Conservation (phyloP, 1,140 invertebrate species). For the Elysia chlorotica region DNA sequence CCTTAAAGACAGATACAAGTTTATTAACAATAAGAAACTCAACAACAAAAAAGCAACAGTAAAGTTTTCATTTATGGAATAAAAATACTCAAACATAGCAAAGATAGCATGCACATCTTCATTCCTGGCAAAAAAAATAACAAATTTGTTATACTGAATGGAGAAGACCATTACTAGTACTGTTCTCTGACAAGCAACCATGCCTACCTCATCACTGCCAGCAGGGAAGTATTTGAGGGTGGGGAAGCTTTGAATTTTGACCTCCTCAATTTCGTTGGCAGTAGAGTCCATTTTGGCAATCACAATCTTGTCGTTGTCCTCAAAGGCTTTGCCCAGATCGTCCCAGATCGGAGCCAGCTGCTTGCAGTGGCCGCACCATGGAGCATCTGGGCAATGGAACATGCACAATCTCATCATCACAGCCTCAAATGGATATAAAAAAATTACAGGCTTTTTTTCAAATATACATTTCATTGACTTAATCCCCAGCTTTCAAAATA, state of each 20-base stretch:
- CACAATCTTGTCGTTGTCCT: conserved; percentile 81
- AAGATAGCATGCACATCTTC: too few relatives aligned
- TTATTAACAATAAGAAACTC: not conserved
- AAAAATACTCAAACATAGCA: not conserved
- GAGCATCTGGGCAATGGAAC: conserved; percentile 71
- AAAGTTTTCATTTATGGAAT: not conserved
- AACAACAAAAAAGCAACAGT: not conserved
- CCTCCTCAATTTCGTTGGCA: conserved; percentile 88
- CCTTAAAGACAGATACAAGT: not conserved
- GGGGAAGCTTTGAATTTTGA: conserved; percentile 93
- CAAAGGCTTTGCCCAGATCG: conserved; percentile 82
- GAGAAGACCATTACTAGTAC: too few relatives aligned
- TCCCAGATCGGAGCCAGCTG: conserved; percentile 96
- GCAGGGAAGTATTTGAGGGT: conserved; percentile 96
- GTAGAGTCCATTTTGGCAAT: conserved; percentile 99
- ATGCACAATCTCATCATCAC: not conserved
- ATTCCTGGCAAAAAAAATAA: too few relatives aligned
- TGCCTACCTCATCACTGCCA: conserved; percentile 83
- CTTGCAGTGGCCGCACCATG: conserved; percentile 96
- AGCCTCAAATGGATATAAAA: not conserved
- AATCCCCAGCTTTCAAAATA: too few relatives aligned
- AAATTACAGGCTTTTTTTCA: too few relatives aligned
- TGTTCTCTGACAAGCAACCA: too few relatives aligned
- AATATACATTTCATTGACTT: too few relatives aligned
- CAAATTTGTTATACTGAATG: too few relatives aligned